Evolutionary conservation across 1,140 invertebrate genomes (phyloP).

Genomic region (Acyrthosiphon pisum): DNA sequence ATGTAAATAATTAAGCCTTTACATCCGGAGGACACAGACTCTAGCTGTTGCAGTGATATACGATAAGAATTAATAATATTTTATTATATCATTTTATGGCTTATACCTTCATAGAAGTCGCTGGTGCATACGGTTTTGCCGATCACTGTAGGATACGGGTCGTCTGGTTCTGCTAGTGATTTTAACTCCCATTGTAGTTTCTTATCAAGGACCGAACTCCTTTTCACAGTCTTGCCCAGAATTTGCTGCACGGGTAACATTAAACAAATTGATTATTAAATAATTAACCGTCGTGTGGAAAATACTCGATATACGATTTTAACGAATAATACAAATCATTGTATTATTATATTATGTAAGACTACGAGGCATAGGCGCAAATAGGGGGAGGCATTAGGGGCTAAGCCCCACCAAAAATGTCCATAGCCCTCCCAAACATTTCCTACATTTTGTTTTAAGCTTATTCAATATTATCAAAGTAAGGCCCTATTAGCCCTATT

Average conservation of each 20-base stretch:
- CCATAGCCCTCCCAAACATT: no score
- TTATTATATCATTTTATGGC: neutral
- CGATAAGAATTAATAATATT: neutral
- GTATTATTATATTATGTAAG: no score
- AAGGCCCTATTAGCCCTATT: no score
- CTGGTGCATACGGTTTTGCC: slow-evolving; percentile 96
- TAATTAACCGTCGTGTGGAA: neutral
- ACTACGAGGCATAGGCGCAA: neutral
- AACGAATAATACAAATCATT: neutral
- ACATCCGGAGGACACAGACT: neutral
- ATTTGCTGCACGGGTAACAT: slow-evolving; percentile 72
- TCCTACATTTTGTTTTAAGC: no score
- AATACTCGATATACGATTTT: neutral
- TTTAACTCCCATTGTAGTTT: slow-evolving; percentile 81
- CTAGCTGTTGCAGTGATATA: neutral
- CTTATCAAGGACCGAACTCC: slow-evolving; percentile 83
- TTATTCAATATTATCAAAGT: no score
- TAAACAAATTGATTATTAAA: neutral
- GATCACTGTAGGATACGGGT: slow-evolving; percentile 83
- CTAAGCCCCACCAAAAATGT: no score
- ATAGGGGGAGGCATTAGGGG: no score
- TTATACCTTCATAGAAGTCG: slow-evolving; percentile 96
- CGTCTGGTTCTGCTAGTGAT: slow-evolving; percentile 74
- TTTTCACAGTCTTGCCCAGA: slow-evolving; percentile 82
- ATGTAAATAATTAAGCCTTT: neutral